Evolutionary conservation across 2,888 invertebrate genomes (phyloP), one percentile per base, ranked within the genome.

Genomic region (Yponomeuta malinellus): DNA sequence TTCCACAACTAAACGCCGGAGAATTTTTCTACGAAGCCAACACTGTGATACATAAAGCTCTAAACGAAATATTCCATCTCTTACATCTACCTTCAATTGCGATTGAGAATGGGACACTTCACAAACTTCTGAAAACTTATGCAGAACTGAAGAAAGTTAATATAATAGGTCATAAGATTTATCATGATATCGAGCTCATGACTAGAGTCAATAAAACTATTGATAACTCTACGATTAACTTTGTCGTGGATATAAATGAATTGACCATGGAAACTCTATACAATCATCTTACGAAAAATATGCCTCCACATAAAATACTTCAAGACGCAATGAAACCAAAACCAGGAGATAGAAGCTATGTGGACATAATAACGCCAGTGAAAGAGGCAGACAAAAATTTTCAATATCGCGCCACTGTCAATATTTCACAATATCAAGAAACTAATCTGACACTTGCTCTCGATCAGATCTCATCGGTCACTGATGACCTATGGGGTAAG

Each of bases 221-320:
- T 65, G 31, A 33, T 65, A 65, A 65, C 29, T 29, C 29, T 31
- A 8, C 33, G 4, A 12, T 65, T 31, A 29, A 31, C 29, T 65
- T 65, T 33, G 65, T 33, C 12, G 33, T 65, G 12, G 65, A 65
- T 65, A 29, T 65, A 31, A 65, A 65, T 12, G 31, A 65, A 65
- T 65, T 65, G 65, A 29, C 65, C 12, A 65, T 31, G 12, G 65
- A 65, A 65, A 31, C 29, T 31, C 29, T 65, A 33, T 12, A 29
- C 10, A 29, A 65, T 33, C 2, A 65, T 12, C 31, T 65, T 12
- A 29, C 12, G 33, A 65, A 65, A 33, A 29, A 8, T 29, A 23
- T 31, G 12, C 65, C 65, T 29, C 1, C 10, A 64, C 64, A 23
- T 8, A 15, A 12, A 59, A 15, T 3, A 59, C 52, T 59, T 12